Evolutionary conservation across 2,797 vertebrate genomes (phyloP).

Genomic region (Acrossocheilus wenchowensis): DNA sequence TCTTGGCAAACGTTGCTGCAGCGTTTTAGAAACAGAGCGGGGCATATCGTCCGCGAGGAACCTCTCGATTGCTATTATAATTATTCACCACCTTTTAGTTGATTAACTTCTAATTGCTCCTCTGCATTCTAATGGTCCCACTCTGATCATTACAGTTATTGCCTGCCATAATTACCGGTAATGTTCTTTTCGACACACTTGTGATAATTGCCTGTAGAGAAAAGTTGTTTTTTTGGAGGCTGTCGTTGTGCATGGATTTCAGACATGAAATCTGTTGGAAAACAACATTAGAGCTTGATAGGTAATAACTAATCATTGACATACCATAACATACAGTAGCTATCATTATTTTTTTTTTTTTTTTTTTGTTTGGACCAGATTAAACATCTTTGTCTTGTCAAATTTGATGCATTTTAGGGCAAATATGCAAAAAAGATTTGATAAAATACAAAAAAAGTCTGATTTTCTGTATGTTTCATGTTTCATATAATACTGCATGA

Average conservation of each 20-base stretch:
- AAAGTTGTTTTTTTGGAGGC: slow-evolving; percentile 82
- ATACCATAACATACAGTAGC: not conserved
- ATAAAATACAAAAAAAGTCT: not conserved
- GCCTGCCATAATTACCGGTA: slow-evolving; percentile 99
- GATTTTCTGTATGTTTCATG: not conserved
- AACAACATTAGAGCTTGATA: not conserved
- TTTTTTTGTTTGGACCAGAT: not conserved
- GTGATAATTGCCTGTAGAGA: slow-evolving; percentile 88
- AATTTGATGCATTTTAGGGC: not conserved
- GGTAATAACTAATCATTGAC: not conserved
- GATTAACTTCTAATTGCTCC: slow-evolving; percentile 99
- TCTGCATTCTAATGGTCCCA: slow-evolving; percentile 94
- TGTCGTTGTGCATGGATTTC: slow-evolving; percentile 60
- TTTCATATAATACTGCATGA: not conserved
- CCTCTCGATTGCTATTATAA: slow-evolving; percentile 91
- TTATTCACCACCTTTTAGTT: slow-evolving; percentile 98
- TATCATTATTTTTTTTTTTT: not conserved
- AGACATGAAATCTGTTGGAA: not conserved
- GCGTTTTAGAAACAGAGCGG: slow-evolving; percentile 52
- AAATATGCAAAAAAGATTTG: not conserved
- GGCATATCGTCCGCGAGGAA: slow-evolving; percentile 64
- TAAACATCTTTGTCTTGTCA: not conserved
- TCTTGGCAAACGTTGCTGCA: slow-evolving; percentile 44
- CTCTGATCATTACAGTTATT: slow-evolving; percentile 96
- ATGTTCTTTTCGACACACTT: slow-evolving; percentile 81